Conservation (phyloP, 2,888 invertebrate genomes). For the Plagiodera versicolora region DNA sequence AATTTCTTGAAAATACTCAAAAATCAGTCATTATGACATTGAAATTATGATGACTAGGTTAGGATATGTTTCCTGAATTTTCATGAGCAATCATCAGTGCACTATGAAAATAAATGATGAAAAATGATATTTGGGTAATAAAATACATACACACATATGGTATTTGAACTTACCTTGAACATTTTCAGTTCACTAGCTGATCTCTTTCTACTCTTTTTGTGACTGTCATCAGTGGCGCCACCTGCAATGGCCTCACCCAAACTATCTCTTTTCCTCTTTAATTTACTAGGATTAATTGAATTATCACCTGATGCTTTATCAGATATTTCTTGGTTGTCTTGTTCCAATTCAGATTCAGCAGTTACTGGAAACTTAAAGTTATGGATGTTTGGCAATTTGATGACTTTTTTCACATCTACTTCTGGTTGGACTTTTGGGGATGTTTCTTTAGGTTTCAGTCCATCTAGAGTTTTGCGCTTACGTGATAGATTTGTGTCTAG, state of each 20-base stretch:
- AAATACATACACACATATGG: constrained; percentile 2
- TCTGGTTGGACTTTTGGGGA: constrained; percentile 8
- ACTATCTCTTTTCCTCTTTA: constrained; percentile 39
- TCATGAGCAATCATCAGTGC: background rate
- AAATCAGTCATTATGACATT: background rate
- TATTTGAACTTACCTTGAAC: constrained; percentile 36
- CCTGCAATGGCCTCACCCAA: constrained; percentile 33
- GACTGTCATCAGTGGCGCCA: constrained; percentile 35
- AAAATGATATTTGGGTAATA: background rate
- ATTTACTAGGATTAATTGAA: constrained; percentile 17
- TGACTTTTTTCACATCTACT: constrained; percentile 20
- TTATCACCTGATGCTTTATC: constrained; percentile 20
- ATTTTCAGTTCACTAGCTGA: constrained; percentile 32
- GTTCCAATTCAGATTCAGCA: constrained; percentile 46
- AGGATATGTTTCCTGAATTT: background rate
- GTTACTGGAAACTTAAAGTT: constrained; percentile 43
- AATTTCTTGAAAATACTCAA: background rate
- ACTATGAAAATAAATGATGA: background rate
- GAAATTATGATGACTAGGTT: background rate
- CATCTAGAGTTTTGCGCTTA: constrained; percentile 54
- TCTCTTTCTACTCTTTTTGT: constrained; percentile 34
- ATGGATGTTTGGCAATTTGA: constrained; percentile 22
- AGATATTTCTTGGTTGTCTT: constrained; percentile 35
- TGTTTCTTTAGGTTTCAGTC: constrained; percentile 25
- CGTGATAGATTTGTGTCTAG: constrained; percentile 59